Evolutionary conservation across 2,113 vertebrate genomes (phyloP).

Genomic region (Myrmecophaga tridactyla): DNA sequence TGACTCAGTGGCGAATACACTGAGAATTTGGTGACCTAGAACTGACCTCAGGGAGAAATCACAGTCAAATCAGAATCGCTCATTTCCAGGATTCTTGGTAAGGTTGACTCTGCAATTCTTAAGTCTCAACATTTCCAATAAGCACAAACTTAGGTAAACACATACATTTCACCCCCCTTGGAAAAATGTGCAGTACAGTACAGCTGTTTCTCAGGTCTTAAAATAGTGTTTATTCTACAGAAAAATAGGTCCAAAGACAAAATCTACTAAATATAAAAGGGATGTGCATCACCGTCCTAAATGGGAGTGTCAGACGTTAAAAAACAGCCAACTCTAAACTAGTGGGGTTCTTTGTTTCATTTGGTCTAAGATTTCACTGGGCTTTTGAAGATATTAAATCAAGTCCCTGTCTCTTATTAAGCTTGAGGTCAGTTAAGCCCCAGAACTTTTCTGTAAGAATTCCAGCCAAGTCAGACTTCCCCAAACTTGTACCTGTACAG

Average conservation of each 20-base stretch:
- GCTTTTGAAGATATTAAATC: conserved; percentile 27
- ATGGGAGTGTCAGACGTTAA: not conserved
- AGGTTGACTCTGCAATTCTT: conserved; percentile 14
- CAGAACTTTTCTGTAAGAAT: conserved; percentile 16
- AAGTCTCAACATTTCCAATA: conserved; percentile 29
- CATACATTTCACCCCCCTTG: not conserved
- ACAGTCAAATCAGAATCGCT: conserved; percentile 38
- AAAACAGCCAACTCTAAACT: not conserved
- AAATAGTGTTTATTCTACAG: not conserved
- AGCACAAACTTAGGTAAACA: not conserved
- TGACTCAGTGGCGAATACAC: conserved; percentile 38
- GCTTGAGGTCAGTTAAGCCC: not conserved
- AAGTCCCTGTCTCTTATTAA: not conserved
- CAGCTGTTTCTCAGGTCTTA: not conserved
- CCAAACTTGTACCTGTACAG: conserved; percentile 39
- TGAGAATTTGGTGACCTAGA: conserved; percentile 33
- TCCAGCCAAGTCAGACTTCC: conserved; percentile 42
- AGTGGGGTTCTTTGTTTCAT: not conserved
- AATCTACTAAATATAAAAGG: not conserved
- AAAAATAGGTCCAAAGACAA: not conserved
- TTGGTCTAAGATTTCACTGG: not conserved
- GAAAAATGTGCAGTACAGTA: not conserved
- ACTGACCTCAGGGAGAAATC: conserved; percentile 46
- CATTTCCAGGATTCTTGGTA: conserved; percentile 65
- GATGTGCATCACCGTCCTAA: not conserved